phyloP scores from a whole-genome alignment of 2,888 invertebrate genomes.

The Hemicrepidius hirtus region DNA sequence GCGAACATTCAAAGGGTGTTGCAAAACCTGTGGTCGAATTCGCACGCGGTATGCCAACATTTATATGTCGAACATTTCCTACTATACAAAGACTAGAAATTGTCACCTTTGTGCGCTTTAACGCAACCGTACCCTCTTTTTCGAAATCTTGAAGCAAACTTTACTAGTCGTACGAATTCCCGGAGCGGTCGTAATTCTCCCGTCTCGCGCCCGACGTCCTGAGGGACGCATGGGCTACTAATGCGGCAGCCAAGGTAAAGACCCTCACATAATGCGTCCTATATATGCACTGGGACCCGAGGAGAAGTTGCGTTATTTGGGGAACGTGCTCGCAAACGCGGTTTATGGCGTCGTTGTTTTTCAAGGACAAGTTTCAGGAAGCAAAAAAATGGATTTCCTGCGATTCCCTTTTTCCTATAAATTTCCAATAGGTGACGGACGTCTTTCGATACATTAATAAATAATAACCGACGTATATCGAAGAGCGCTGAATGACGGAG shows the following conservation, averaged over 20 bases:
- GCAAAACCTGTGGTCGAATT: slow-evolving; percentile 29
- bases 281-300: slow-evolving; percentile 66
- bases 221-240: slow-evolving; percentile 57
- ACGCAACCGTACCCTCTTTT: slow-evolving; percentile 46
- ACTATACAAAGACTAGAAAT: slow-evolving; percentile 43
- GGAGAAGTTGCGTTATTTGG: slow-evolving; percentile 56
- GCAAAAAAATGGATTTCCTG: slow-evolving; percentile 26
- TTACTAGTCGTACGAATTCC: slow-evolving; percentile 58
- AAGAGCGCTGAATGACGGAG: not conserved
- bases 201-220: slow-evolving; percentile 48
- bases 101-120: slow-evolving; percentile 48
- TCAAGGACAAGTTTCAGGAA: slow-evolving; percentile 31
- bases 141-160: slow-evolving; percentile 50
- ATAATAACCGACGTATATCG: not conserved
- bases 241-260: slow-evolving; percentile 63
- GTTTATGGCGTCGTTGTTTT: slow-evolving; percentile 37
- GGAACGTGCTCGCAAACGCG: slow-evolving; percentile 37
- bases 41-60: slow-evolving; percentile 36
- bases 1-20: slow-evolving; percentile 14
- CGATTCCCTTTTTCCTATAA: not conserved
- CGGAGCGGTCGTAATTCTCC: slow-evolving; percentile 62
- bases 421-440: slow-evolving; percentile 18
- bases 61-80: slow-evolving; percentile 34
- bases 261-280: slow-evolving; percentile 66
- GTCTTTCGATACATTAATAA: slow-evolving; percentile 23